Evolutionary conservation across 2,797 vertebrate genomes (phyloP), one percentile per base, ranked within the genome.

Genomic region (Aeoliscus strigatus): DNA sequence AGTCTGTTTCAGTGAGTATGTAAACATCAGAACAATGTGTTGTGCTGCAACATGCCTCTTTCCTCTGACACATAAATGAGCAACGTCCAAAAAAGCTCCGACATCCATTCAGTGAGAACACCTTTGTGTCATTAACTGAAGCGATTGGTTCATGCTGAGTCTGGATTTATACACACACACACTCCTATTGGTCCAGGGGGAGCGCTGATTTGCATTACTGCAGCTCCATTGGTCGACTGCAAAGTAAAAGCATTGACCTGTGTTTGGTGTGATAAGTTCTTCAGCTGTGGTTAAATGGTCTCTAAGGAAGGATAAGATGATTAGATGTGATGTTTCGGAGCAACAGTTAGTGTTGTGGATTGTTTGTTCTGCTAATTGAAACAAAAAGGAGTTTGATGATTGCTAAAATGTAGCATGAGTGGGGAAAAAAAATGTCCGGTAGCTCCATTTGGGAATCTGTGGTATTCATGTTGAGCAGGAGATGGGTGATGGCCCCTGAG

Each of bases 241-340:
- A 45, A 42, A 42, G 66, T 72, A 59, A 70, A 67, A 39, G 37
- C 57, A 49, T 37, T 72, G 71, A 73, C 69, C 70, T 67, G 62
- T 40, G 60, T 31, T 72, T 51, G 45, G 36, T 57, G 42, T 42
- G 49, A 69, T 46, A 57, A 69, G 58, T 31, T 18, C 39, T 62
- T 54, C 8, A 40, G 16, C 12, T 17, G 63, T 80, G 49, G 41
- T 67, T 38, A 66, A 34, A 64, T 64, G 75, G 63, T 14, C 38
- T n/a, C 6, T 14, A 1, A 11, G 18, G 34, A 35, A 27, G 9
- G n/a, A 6, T 40, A 4, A 5, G 58, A 51, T 15, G 6, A 21
- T 9, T 2, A 40, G 17, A 31, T 4, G 16, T 42, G 42, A 27
- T 6, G 11, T 15, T 37, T 10, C 14, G 12, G n/a, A 40, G 23